phyloP scores from a whole-genome alignment of 1,140 invertebrate genomes.

The Lutraria rhynchaena region DNA sequence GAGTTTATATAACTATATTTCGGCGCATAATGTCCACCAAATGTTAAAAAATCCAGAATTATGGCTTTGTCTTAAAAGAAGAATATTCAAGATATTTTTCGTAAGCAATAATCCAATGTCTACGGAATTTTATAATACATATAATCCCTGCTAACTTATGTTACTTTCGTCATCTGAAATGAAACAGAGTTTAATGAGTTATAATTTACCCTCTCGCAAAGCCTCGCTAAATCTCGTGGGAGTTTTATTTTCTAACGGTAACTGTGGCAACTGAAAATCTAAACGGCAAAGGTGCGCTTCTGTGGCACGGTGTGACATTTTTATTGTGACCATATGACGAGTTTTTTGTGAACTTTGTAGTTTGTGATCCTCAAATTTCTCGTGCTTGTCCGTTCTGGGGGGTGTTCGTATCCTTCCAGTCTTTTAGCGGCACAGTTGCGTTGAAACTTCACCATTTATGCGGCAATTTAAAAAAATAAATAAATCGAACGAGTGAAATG shows the following conservation, averaged over 20 bases:
- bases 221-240: background rate
- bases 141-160: conserved; percentile 41
- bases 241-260: conserved; percentile 4
- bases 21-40: conserved; percentile 33
- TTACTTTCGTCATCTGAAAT: conserved; percentile 25
- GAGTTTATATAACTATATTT: conserved; percentile 26
- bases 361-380: too few species aligned
- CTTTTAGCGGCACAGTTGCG: too few species aligned
- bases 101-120: conserved; percentile 31
- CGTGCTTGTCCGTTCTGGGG: too few species aligned
- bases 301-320: conserved; percentile 41
- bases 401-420: too few species aligned
- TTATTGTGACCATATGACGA: conserved; percentile 24
- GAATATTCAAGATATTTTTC: conserved; percentile 32
- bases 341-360: too few species aligned
- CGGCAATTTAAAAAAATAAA: too few species aligned
- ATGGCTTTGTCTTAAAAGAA: conserved; percentile 25
- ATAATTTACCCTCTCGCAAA: background rate
- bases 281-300: conserved; percentile 12
- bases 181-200: conserved; percentile 25
- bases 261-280: too few species aligned
- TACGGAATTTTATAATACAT: conserved; percentile 46
- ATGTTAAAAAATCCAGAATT: conserved; percentile 33
- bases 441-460: too few species aligned
- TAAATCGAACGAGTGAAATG: too few species aligned